Percentiles rank a stretch among this genome's conserved stretches.
Evolutionary conservation across 2,113 vertebrate species (phyloP).

Genomic region (Bos indicus): DNA sequence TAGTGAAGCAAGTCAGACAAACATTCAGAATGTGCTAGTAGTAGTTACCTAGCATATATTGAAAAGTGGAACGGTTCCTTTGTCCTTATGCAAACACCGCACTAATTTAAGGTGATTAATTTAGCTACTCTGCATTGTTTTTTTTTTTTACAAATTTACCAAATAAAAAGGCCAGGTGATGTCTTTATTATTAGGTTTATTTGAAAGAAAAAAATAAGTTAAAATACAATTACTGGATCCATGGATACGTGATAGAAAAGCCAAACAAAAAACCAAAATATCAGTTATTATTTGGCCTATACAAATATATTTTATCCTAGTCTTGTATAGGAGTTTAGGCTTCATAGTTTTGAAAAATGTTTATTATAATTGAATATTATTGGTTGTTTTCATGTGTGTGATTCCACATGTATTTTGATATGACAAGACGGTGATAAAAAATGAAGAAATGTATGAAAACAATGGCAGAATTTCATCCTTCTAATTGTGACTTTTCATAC

Average conservation of each 20-base stretch:
- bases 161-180: background rate
- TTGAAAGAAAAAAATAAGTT: background rate
- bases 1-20: background rate
- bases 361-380: background rate
- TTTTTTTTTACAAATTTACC: background rate
- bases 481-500: background rate
- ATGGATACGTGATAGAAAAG: background rate
- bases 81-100: background rate
- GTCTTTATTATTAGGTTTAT: background rate
- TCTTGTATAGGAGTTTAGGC: accelerated
- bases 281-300: background rate
- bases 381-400: background rate
- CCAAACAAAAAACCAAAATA: background rate
- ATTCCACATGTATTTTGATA: background rate
- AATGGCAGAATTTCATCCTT: background rate
- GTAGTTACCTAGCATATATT: background rate
- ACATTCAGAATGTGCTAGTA: background rate
- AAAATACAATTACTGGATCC: background rate
- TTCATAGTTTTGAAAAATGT: background rate
- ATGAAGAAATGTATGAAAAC: background rate
- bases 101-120: background rate
- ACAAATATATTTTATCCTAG: background rate
- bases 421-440: background rate
- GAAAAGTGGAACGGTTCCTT: background rate
- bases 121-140: background rate